These are phyloP conservation scores for Watsonalla cultraria DNA, from an alignment of 2,888 invertebrate genomes.

Conservation along the genomic window DNA sequence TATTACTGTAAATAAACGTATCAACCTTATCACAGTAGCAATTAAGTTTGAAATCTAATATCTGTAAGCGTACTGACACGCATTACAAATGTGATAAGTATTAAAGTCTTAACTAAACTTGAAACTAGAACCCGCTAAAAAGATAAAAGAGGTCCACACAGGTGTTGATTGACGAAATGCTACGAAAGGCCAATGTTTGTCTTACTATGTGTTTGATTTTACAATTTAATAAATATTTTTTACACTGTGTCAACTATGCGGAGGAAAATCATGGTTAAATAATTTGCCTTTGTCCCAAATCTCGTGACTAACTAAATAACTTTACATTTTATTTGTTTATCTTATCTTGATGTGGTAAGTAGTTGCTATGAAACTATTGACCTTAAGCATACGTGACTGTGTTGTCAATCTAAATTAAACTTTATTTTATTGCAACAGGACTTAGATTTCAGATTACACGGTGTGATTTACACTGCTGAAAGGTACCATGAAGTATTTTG, in stretches of 20 bases:
- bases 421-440: neutral
- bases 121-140: constrained; percentile 49
- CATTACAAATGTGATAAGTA: constrained; percentile 7
- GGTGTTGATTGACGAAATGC: constrained; percentile 49
- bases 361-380: neutral
- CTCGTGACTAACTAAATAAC: constrained; percentile 3
- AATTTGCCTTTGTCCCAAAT: constrained; percentile 6
- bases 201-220: constrained; percentile 18
- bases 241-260: constrained; percentile 13
- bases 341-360: constrained; percentile 1
- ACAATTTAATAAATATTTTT: constrained; percentile 19
- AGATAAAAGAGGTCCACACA: constrained; percentile 52
- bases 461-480: too few species aligned
- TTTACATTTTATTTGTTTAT: constrained; percentile 1
- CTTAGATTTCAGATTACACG: neutral
- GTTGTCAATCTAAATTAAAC: neutral
- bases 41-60: neutral
- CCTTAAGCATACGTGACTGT: neutral
- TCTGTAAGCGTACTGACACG: neutral
- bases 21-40: neutral
- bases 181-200: constrained; percentile 31
- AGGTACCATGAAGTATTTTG: neutral
- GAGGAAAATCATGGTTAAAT: constrained; percentile 5
- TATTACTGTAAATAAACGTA: neutral
- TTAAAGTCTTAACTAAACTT: constrained; percentile 12